phyloP scores from a whole-genome alignment of 2,888 invertebrate genomes.

The Leucania comma region DNA sequence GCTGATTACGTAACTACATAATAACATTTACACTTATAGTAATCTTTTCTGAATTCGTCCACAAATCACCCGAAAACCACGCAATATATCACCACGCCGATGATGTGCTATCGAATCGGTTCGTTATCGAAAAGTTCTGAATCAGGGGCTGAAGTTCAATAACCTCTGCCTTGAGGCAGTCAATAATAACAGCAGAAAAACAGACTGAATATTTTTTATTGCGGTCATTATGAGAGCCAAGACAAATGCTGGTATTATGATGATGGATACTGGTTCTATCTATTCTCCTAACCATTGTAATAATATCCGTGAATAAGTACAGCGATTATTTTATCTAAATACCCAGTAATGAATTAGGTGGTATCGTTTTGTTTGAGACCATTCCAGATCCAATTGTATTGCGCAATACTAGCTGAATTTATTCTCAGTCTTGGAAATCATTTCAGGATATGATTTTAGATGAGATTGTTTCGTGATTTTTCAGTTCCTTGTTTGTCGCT shows the following conservation, averaged over 20 bases:
- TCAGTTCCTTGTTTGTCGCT: background rate
- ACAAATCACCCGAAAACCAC: background rate
- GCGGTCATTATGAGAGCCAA: slow-evolving; percentile 17
- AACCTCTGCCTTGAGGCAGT: slow-evolving; percentile 7
- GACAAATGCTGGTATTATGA: slow-evolving; percentile 47
- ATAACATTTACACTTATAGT: background rate
- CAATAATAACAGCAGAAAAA: slow-evolving; percentile 15
- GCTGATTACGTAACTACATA: background rate
- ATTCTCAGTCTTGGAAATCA: background rate
- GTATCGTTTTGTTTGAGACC: background rate
- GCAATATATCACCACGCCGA: slow-evolving; percentile 8
- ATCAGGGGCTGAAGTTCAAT: slow-evolving; percentile 8
- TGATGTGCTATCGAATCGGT: slow-evolving; percentile 2
- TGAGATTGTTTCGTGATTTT: background rate
- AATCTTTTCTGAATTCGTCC: background rate
- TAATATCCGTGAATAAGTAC: slow-evolving; percentile 40
- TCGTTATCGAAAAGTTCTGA: slow-evolving; percentile 16
- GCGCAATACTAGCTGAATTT: slow-evolving; percentile 12
- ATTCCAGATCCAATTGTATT: slow-evolving; percentile 16
- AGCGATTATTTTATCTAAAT: slow-evolving; percentile 50
- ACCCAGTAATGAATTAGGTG: slow-evolving; percentile 30
- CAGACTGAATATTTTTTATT: slow-evolving; percentile 41
- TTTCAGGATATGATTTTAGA: slow-evolving; percentile 7
- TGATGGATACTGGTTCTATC: slow-evolving; percentile 24
- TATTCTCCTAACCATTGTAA: slow-evolving; percentile 36